phyloP scores from a whole-genome alignment of 1,140 invertebrate species.

The Zaprionus taronus region DNA sequence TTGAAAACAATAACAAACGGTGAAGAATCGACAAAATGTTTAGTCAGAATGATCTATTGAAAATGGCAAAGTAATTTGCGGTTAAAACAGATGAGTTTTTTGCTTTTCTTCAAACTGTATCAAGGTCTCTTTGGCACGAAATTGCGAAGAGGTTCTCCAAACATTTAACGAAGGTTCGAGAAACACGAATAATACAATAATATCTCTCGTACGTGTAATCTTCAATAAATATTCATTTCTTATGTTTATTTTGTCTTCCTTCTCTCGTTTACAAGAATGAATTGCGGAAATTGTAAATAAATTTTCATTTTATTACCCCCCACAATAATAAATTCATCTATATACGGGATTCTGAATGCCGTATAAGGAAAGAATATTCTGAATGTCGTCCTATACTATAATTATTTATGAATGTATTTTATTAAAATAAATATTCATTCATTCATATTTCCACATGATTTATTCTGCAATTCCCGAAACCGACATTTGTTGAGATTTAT shows the following conservation, averaged over 20 bases:
- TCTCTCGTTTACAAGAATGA: not conserved
- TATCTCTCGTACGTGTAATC: not conserved
- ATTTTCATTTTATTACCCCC: not conserved
- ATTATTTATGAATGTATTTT: not conserved
- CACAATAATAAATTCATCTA: not conserved
- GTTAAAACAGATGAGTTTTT: slow-evolving; percentile 5
- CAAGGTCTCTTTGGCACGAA: slow-evolving; percentile 4
- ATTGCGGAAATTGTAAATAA: slow-evolving; percentile 3
- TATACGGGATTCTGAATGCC: not conserved
- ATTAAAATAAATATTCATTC: not conserved
- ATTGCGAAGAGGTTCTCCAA: not conserved
- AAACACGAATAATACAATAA: not conserved
- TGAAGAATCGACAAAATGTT: slow-evolving; percentile 27
- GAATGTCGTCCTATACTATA: not conserved
- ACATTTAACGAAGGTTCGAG: not conserved
- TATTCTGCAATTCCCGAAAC: not conserved
- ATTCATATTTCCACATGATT: not conserved
- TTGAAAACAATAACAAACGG: slow-evolving; percentile 20
- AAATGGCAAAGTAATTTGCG: slow-evolving; percentile 12
- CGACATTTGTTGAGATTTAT: not conserved
- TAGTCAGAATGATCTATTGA: slow-evolving; percentile 22
- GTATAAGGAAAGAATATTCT: not conserved
- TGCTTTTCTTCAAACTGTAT: not conserved
- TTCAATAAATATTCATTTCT: slow-evolving; percentile 1
- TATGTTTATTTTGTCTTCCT: not conserved